Percentiles rank a stretch among this genome's conserved stretches.
Evolutionary conservation across 2,888 invertebrate genomes (phyloP).

Genomic region (Villa cingulata): DNA sequence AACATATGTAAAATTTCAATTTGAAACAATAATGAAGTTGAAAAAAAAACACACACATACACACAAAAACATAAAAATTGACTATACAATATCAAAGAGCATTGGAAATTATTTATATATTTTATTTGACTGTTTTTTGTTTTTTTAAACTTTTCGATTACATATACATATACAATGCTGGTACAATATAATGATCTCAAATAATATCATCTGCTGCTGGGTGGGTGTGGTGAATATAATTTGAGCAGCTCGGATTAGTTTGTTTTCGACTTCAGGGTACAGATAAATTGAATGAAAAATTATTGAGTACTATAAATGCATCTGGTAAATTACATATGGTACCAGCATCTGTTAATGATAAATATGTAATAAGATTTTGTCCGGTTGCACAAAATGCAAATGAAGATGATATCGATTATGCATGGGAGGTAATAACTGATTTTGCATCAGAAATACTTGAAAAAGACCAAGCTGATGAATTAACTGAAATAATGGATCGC

Average conservation of each 20-base stretch:
- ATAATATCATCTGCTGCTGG: not conserved
- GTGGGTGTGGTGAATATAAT: no score
- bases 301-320: conserved; percentile 83
- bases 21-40: no score
- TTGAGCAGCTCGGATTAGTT: conserved; percentile 80
- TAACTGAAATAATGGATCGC: conserved; percentile 58
- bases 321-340: conserved; percentile 96
- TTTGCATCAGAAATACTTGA: conserved; percentile 69
- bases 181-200: no score
- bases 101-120: no score
- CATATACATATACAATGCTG: no score
- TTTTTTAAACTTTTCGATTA: not conserved
- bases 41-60: no score
- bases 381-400: conserved; percentile 83
- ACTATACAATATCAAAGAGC: no score
- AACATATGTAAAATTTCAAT: no score
- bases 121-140: no score
- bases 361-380: conserved; percentile 87
- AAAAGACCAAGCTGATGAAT: conserved; percentile 48
- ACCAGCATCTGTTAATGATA: conserved; percentile 78
- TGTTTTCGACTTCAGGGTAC: conserved; percentile 76
- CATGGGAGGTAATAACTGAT: conserved; percentile 74
- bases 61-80: no score
- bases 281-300: conserved; percentile 75
- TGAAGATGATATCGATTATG: conserved; percentile 68